A percentile compares a stretch with the other conserved stretches of the same genome.
Evolutionary conservation across 2,797 vertebrate genomes (phyloP).

Genomic region (Poecilia velifera): DNA sequence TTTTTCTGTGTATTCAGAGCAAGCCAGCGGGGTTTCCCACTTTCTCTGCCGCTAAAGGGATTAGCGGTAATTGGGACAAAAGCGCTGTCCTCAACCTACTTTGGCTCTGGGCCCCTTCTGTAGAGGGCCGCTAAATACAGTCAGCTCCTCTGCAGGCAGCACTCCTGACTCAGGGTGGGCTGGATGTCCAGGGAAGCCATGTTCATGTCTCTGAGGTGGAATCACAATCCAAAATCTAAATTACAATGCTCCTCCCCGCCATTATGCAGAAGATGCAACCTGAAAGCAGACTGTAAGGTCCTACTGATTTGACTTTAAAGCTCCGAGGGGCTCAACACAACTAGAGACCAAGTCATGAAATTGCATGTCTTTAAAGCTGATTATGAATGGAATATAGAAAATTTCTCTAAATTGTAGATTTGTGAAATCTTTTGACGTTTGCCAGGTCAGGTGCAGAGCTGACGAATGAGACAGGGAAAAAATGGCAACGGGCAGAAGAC

Average conservation of each 20-base stretch:
- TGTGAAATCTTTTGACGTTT: background rate
- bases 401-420: background rate
- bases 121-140: slow-evolving; percentile 29
- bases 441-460: background rate
- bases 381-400: background rate
- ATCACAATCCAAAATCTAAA: slow-evolving; percentile 5
- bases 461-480: background rate
- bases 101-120: slow-evolving; percentile 28
- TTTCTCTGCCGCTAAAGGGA: slow-evolving; percentile 73
- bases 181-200: background rate
- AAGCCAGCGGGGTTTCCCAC: slow-evolving; percentile 59
- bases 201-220: background rate
- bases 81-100: slow-evolving; percentile 56
- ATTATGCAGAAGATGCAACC: background rate
- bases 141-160: slow-evolving; percentile 39
- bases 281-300: background rate
- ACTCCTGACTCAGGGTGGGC: slow-evolving; percentile 24
- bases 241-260: background rate
- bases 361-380: background rate
- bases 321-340: slow-evolving; percentile 39
- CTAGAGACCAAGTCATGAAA: background rate
- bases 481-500: background rate
- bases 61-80: slow-evolving; percentile 76
- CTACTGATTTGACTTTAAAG: slow-evolving; percentile 39
- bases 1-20: slow-evolving; percentile 42